A percentile compares a stretch with the other conserved stretches of the same genome.
phyloP scores from a whole-genome alignment of 2,888 invertebrate species.

The Machimus atricapillus region DNA sequence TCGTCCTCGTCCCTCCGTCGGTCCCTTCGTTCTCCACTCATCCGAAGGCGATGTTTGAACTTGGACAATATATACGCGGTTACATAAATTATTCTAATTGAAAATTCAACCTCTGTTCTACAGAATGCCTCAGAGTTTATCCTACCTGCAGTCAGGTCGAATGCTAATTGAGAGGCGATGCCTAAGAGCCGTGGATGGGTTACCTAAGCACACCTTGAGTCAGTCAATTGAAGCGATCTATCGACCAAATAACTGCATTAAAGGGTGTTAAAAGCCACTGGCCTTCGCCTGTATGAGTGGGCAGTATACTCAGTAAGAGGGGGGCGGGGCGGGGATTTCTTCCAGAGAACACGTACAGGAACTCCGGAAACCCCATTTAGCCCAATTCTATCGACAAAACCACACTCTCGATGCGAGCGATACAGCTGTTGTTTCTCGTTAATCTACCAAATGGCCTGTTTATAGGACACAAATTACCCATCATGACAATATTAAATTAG shows the following conservation, averaged over 20 bases:
- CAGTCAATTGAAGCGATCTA: neutral
- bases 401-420: neutral
- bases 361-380: constrained; percentile 3
- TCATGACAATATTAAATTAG: constrained; percentile 29
- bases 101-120: neutral
- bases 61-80: neutral
- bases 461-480: constrained; percentile 35
- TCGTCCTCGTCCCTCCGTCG: constrained; percentile 63
- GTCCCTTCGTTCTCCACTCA: neutral
- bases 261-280: neutral
- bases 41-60: constrained; percentile 5
- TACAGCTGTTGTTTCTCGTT: constrained; percentile 21
- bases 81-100: neutral
- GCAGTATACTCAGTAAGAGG: neutral
- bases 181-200: neutral
- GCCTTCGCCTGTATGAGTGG: neutral
- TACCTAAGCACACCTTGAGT: neutral
- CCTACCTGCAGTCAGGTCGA: neutral
- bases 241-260: constrained; percentile 37
- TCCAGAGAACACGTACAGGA: neutral
- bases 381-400: neutral
- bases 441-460: constrained; percentile 27
- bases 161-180: neutral
- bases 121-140: neutral
- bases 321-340: neutral